Evolutionary conservation across 2,888 invertebrate genomes (phyloP), one percentile per base, ranked within the genome.

Genomic region (Acanthoscelides obtectus): DNA sequence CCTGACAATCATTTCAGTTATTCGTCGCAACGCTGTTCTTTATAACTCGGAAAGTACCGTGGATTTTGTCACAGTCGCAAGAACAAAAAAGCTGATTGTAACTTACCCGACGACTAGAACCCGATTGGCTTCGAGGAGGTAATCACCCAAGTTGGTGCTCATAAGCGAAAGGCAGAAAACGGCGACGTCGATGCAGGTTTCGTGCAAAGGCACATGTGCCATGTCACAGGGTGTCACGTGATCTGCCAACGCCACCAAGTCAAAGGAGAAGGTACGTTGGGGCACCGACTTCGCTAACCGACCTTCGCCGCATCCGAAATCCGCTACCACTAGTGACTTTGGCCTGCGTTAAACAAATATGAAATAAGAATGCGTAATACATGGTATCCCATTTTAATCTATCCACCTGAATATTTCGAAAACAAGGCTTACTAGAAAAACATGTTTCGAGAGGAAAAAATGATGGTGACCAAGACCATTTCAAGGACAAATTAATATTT

Each of bases 301-400:
- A 0, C 95, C 99, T 81, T 97, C 96, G 0, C 99, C 99, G 83
- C 99, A 99, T 0, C 99, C 99, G 88, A 99, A 94, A 86, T 99
- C 99, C 0, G 95, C 98, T 73, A 99, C 88, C 1, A 91, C 83
- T 73, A 88, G 84, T 0, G 89, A 87, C 79, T 89, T 89, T 0
- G 94, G 90, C 88, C 82, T 83, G 12, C 5, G 20, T 66, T 19
- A 22, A n/a, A 66, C 20, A 22, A 20, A 66, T n/a, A n/a, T n/a
- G n/a, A n/a, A n/a, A n/a, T n/a, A n/a, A n/a, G n/a, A n/a, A n/a
- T n/a, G n/a, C n/a, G n/a, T n/a, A n/a, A n/a, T n/a, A n/a, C n/a
- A n/a, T n/a, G n/a, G n/a, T n/a, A n/a, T n/a, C n/a, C n/a, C n/a
- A n/a, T n/a, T n/a, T n/a, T n/a, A n/a, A n/a, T n/a, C n/a, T n/a